Percentiles rank a stretch among this genome's conserved stretches.
These are phyloP conservation scores for Dynastes hyllus DNA, from an alignment of 2,888 invertebrate species.

Conservation along the genomic window DNA sequence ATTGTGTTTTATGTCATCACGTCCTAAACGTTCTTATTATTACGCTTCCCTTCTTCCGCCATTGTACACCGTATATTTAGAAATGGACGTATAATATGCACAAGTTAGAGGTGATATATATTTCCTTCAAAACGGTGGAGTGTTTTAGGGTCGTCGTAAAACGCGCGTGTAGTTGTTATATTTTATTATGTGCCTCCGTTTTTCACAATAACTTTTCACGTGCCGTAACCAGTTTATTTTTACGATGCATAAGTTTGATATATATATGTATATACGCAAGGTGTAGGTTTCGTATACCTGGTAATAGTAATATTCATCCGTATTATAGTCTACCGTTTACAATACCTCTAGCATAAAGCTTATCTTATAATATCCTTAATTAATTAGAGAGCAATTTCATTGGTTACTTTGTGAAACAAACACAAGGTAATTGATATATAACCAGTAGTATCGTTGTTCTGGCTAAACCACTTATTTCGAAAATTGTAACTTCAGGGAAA, in stretches of 20 bases:
- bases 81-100: slow-evolving; percentile 34
- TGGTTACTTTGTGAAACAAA: too few relatives aligned
- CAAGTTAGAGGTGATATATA: slow-evolving; percentile 31
- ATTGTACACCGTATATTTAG: slow-evolving; percentile 24
- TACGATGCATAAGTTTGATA: slow-evolving; percentile 29
- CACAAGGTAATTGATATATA: too few relatives aligned
- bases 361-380: too few relatives aligned
- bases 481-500: too few relatives aligned
- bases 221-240: slow-evolving; percentile 36
- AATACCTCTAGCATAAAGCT: too few relatives aligned
- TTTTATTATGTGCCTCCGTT: slow-evolving; percentile 29
- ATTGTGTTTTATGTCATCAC: slow-evolving; percentile 44
- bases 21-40: slow-evolving; percentile 41
- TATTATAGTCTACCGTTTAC: too few relatives aligned
- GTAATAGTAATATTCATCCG: not conserved
- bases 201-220: slow-evolving; percentile 36
- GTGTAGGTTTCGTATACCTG: not conserved
- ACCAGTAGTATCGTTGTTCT: too few relatives aligned
- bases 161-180: slow-evolving; percentile 31
- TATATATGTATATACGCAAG: not conserved
- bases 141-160: slow-evolving; percentile 28
- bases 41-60: slow-evolving; percentile 23
- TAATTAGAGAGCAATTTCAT: too few relatives aligned
- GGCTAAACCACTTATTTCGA: too few relatives aligned
- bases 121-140: slow-evolving; percentile 20